These are phyloP conservation scores for Elachura formosa DNA, from an alignment of 2,113 vertebrate genomes.

Conservation along the genomic window DNA sequence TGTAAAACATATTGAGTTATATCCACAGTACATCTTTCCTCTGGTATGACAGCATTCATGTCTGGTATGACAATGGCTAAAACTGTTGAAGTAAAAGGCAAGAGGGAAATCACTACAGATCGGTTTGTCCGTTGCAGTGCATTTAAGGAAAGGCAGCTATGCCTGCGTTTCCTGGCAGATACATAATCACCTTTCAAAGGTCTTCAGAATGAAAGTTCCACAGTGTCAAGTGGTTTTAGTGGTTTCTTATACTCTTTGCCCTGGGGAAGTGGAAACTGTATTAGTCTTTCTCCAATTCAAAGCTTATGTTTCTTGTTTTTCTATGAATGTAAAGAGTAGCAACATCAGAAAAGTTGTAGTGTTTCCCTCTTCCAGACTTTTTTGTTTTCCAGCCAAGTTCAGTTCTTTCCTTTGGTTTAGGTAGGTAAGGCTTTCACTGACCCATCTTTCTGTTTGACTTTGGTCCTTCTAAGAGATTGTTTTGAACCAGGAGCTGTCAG, in stretches of 20 bases:
- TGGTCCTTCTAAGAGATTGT: not conserved
- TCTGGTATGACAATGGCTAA: not conserved
- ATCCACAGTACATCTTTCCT: not conserved
- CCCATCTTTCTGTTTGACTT: not conserved
- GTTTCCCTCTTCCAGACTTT: not conserved
- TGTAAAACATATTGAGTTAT: not conserved
- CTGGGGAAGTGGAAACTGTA: not conserved
- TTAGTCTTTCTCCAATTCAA: not conserved
- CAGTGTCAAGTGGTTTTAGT: not conserved
- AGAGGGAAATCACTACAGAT: not conserved
- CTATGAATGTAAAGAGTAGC: not conserved
- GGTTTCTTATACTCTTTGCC: not conserved
- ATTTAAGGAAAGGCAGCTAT: not conserved
- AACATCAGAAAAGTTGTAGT: not conserved
- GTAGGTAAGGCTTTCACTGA: not conserved
- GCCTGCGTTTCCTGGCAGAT: not conserved
- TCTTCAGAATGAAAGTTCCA: not conserved
- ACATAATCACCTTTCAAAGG: not conserved
- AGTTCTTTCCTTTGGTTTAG: not conserved
- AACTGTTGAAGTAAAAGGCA: not conserved
- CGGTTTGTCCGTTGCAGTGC: fast-evolving
- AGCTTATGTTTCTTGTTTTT: not conserved
- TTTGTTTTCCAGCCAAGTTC: not conserved
- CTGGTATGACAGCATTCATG: not conserved
- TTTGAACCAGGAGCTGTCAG: not conserved